These are phyloP conservation scores for Pelochelys cantorii DNA, from an alignment of 2,797 vertebrate species.

Conservation along the genomic window DNA sequence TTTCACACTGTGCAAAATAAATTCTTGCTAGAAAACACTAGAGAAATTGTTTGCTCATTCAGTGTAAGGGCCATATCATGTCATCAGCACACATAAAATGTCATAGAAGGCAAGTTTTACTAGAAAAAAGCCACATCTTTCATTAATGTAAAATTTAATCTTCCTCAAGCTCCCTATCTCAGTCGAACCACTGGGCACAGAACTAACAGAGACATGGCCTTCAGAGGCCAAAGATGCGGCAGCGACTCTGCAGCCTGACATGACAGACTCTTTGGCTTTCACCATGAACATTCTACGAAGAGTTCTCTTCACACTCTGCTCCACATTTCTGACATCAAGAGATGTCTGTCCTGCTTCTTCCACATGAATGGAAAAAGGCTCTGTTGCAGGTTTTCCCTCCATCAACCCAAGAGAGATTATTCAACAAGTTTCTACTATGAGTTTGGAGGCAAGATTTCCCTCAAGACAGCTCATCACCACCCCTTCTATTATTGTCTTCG, in stretches of 20 bases:
- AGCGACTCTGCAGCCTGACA: background rate
- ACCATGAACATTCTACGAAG: background rate
- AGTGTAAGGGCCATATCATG: background rate
- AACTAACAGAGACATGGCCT: background rate
- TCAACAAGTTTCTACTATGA: background rate
- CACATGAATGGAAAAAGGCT: background rate
- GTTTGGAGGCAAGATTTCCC: background rate
- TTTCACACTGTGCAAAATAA: background rate
- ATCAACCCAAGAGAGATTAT: background rate
- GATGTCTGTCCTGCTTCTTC: background rate
- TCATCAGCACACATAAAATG: background rate
- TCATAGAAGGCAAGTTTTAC: fast-evolving
- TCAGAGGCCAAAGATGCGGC: background rate
- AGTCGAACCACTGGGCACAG: background rate
- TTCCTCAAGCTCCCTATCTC: background rate
- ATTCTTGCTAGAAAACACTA: background rate
- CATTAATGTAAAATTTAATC: background rate
- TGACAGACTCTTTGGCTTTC: background rate
- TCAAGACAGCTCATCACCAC: background rate
- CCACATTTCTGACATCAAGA: background rate
- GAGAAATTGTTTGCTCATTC: background rate
- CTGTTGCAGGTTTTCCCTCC: background rate
- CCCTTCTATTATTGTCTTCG: background rate
- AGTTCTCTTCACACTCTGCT: background rate
- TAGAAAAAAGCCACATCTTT: background rate